Evolutionary conservation across 2,888 invertebrate genomes (phyloP), one percentile per base, ranked within the genome.

Genomic region (Listrodromus nycthemerus): DNA sequence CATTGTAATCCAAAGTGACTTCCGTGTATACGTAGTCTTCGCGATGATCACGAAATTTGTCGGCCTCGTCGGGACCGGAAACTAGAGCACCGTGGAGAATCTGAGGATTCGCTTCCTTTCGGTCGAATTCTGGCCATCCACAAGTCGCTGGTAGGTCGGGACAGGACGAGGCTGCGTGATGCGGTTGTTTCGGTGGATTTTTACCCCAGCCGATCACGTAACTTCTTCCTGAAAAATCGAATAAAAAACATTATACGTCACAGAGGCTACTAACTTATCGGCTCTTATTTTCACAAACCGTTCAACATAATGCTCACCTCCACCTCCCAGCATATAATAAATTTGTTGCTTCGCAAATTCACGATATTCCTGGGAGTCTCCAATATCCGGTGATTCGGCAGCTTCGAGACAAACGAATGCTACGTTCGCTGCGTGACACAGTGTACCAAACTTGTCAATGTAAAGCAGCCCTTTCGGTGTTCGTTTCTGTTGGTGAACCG

Each of bases 131-230:
- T 6, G 94, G 90, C 94, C 94, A 94, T 33, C 94, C 94, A 84
- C 95, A 95, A 0, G 93, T 88, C 0, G 89, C 90, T 5, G 95
- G 95, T 52, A 87, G 89, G 86, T 94, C 91, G 1, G 94, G 94
- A 84, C 95, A 95, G 1, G 95, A 95, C 85, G 95, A 94, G 1
- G 95, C 94, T 5, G 95, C 94, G 88, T 95, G 95, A 86, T 95
- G 94, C 0, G 95, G 95, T 84, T 94, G 94, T 77, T 89, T 92
- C 0, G 95, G 95, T 61, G 94, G 94, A 88, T 95, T 94, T 55
- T 90, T 86, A 10, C 95, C 95, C 89, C 94, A 95, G 1, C 95
- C 95, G 16, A 95, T 94, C 0, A 95, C 94, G 88, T 91, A 95
- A 88, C 95, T 95, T 66, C 94, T 93, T 3, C 95, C 95, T 84